phyloP scores from a whole-genome alignment of 2,113 vertebrate genomes.

The Pitta sordida region DNA sequence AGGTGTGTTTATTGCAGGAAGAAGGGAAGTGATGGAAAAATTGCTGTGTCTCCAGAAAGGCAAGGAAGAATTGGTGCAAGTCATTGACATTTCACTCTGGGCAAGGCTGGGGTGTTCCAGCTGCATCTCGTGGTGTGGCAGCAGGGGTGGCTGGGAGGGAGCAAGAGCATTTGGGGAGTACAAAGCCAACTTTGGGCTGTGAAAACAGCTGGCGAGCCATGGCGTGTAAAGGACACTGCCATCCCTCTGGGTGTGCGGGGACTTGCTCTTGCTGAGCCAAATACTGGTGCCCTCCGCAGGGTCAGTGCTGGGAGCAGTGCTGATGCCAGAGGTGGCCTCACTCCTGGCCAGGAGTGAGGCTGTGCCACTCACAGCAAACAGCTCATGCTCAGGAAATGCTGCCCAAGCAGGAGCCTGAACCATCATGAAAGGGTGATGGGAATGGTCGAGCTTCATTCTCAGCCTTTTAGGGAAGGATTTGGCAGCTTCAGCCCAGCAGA shows the following conservation, averaged over 20 bases:
- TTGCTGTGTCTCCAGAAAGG: not conserved
- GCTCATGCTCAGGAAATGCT: not conserved
- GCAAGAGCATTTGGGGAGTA: rapidly evolving
- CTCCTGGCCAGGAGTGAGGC: not conserved
- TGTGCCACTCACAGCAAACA: not conserved
- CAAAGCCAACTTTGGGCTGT: not conserved
- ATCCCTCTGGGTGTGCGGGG: not conserved
- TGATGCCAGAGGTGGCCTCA: not conserved
- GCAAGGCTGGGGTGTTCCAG: not conserved
- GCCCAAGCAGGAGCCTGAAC: not conserved
- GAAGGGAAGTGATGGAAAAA: not conserved
- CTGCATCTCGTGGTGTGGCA: not conserved
- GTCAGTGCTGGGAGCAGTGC: not conserved
- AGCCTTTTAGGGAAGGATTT: not conserved
- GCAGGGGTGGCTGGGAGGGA: not conserved
- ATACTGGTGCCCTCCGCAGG: not conserved
- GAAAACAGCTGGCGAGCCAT: not conserved
- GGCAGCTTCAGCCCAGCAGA: not conserved
- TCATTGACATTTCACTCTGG: not conserved
- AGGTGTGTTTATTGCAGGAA: not conserved
- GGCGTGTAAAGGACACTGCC: not conserved
- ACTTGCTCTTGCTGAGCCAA: rapidly evolving
- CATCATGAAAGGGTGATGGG: not conserved
- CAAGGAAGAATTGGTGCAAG: not conserved
- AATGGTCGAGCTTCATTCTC: not conserved